A percentile compares a stretch with the other conserved stretches of the same genome.
These are phyloP conservation scores for Ophiodon elongatus DNA, from an alignment of 2,113 vertebrate genomes.

Conservation along the genomic window DNA sequence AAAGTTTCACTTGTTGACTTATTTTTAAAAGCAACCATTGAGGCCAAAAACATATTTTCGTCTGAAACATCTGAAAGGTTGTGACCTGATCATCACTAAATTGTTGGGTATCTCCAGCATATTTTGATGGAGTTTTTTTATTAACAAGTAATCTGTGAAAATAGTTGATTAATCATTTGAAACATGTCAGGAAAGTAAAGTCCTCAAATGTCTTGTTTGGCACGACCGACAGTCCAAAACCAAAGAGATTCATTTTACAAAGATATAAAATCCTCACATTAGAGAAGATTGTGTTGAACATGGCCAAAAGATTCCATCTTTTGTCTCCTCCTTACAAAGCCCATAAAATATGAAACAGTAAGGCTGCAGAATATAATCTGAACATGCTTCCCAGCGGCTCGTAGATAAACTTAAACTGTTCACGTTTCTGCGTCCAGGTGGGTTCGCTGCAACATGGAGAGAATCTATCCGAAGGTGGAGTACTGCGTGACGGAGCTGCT, in stretches of 20 bases:
- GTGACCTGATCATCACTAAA: no score
- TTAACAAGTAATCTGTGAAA: no score
- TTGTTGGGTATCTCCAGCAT: no score
- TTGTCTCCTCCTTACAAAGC: not conserved
- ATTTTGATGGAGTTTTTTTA: no score
- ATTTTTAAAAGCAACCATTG: not conserved
- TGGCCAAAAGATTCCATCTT: not conserved
- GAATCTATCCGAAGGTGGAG: constrained; percentile 89
- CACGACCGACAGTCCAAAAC: no score
- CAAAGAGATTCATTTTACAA: not conserved
- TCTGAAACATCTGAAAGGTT: no score
- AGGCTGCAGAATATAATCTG: no score
- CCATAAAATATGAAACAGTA: not conserved
- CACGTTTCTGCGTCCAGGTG: constrained; percentile 66
- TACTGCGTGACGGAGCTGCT: constrained; percentile 94
- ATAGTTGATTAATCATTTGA: no score
- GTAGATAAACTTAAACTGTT: not conserved
- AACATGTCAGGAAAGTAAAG: no score
- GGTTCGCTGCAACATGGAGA: constrained; percentile 87
- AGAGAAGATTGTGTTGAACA: not conserved
- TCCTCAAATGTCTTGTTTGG: no score
- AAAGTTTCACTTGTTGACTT: not conserved
- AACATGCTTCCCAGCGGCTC: not conserved
- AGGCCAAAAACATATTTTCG: no score
- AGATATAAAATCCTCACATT: not conserved